Evolutionary conservation across 1,140 invertebrate genomes (phyloP), one percentile per base, ranked within the genome.

Genomic region (Tigriopus japonicus): DNA sequence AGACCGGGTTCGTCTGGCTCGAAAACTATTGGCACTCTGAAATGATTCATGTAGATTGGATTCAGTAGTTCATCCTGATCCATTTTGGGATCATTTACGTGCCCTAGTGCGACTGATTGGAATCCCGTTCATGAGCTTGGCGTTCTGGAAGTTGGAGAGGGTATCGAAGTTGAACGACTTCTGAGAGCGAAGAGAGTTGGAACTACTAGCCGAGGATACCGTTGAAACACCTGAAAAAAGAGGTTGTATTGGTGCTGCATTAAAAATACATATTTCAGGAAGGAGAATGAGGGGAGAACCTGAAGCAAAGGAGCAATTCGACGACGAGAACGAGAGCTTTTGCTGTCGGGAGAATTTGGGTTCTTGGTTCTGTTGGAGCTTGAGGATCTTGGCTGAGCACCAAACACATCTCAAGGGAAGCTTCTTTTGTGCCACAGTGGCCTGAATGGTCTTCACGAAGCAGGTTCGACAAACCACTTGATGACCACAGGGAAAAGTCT

Each of bases 401-500:
- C n/a, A 21, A 21, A 49, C 10, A 49, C 45, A 49, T 21, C 45
- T 49, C 12, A 58, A 41, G n/a, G 56, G 56, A 28, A 58, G 40
- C 15, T 41, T 28, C 40, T 58, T 58, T 42, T 41, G 40, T 15
- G 56, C 56, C 15, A 58, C 56, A 5, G 56, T 41, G 23, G 40
- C 42, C 40, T 58, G 56, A 17, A 58, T 58, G 13, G 56, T 58
- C 17, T 23, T 24, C 12, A 58, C 56, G 42, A 58, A 58, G 40
- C 56, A 58, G n/a, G 23, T 23, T n/a, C 56, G 23, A 42, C 56
- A 58, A 14, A 58, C 56, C 28, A 58, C 56, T 41, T 58, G 52
- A 42, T 58, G 56, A 40, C 24, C 40, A 42, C 56, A 58, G 7
- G 56, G 56, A 42, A 58, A 41, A 7, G 56, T 58, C 21, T 58